phyloP scores from a whole-genome alignment of 2,113 vertebrate genomes.

The Chamaea fasciata region DNA sequence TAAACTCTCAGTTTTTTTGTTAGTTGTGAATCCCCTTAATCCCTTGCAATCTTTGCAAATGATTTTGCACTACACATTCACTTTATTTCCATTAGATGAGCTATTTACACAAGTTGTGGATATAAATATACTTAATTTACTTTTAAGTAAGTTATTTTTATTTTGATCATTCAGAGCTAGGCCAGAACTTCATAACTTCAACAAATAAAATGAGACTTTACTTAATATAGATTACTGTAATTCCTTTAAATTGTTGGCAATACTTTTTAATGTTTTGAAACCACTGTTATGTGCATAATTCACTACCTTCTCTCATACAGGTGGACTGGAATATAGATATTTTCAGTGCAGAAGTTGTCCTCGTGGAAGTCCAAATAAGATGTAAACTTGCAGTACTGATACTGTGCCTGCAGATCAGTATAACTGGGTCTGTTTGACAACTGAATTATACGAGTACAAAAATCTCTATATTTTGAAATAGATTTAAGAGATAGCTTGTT shows the following conservation, averaged over 20 bases:
- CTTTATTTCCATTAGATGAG: not conserved
- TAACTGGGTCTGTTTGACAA: not conserved
- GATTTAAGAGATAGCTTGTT: not conserved
- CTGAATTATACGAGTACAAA: not conserved
- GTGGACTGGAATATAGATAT: not conserved
- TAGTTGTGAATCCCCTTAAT: slow-evolving; percentile 4
- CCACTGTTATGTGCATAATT: not conserved
- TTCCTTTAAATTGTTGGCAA: not conserved
- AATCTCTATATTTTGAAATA: not conserved
- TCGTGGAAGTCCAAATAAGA: not conserved
- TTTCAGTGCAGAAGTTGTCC: not conserved
- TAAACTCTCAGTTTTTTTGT: not conserved
- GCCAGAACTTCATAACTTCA: not conserved
- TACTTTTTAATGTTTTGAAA: not conserved
- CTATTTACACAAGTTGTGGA: not conserved
- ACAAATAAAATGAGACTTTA: not conserved
- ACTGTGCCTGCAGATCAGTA: not conserved
- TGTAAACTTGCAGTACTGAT: not conserved
- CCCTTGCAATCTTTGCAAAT: not conserved
- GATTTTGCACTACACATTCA: not conserved
- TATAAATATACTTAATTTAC: not conserved
- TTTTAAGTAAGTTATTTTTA: not conserved
- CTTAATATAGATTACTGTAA: not conserved
- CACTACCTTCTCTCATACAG: not conserved
- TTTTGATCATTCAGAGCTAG: not conserved